Percentiles rank a stretch among this genome's conserved stretches.
Evolutionary conservation across 2,888 invertebrate genomes (phyloP).

Genomic region (Sarcophaga caerulescens): DNA sequence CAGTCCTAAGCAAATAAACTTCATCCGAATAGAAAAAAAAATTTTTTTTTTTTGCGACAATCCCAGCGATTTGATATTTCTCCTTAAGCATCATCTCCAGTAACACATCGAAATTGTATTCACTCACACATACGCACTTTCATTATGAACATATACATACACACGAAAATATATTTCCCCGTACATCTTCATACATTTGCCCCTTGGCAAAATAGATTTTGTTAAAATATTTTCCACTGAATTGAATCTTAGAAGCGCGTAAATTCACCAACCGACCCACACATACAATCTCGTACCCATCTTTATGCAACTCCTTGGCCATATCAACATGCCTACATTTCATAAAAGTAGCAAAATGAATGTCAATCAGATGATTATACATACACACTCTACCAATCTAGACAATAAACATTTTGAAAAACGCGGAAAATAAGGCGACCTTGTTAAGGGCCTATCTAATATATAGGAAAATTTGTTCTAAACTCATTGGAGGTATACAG

Average conservation of each 20-base stretch:
- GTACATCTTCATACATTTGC: neutral
- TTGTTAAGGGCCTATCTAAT: too few relatives aligned
- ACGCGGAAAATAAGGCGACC: too few relatives aligned
- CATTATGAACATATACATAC: neutral
- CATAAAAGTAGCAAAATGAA: neutral
- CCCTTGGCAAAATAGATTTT: constrained; percentile 8
- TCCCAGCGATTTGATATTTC: constrained; percentile 11
- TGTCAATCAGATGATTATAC: too few relatives aligned
- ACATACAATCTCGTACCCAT: neutral
- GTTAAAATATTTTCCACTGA: constrained; percentile 11
- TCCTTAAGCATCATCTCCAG: neutral
- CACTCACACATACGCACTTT: neutral
- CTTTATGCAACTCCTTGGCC: neutral
- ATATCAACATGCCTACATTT: neutral
- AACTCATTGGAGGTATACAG: too few relatives aligned
- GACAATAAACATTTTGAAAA: too few relatives aligned
- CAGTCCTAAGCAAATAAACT: constrained; percentile 59
- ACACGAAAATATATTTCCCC: neutral
- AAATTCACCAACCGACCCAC: neutral
- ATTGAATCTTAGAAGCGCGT: neutral
- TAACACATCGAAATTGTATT: neutral
- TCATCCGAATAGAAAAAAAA: constrained; percentile 22
- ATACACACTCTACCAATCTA: too few relatives aligned
- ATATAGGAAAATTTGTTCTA: too few relatives aligned
- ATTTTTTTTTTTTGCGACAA: neutral